Conservation (phyloP, 2,113 vertebrate genomes). For the Cebus imitator region DNA sequence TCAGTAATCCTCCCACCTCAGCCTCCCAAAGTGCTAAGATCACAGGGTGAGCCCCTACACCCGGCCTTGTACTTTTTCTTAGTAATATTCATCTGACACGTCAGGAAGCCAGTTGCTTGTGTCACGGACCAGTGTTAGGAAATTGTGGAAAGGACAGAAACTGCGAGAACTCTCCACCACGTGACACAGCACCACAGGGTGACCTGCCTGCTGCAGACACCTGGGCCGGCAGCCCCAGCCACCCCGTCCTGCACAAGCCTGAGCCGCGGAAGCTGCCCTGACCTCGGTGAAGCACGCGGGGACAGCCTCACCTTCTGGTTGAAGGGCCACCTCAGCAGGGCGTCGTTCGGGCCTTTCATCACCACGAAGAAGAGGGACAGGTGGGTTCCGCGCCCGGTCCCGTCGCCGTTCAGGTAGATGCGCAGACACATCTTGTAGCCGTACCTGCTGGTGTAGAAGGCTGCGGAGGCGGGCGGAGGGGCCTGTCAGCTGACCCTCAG, state of each 20-base stretch:
- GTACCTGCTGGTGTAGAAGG: constrained; percentile 95
- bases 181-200: no score
- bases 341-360: constrained; percentile 92
- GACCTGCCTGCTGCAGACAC: neutral
- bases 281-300: neutral
- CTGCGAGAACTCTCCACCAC: fast-evolving
- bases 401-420: constrained; percentile 93
- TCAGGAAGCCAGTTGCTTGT: neutral
- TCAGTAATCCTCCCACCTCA: no score
- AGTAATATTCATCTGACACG: neutral
- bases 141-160: fast-evolving
- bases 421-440: constrained; percentile 98
- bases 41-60: no score
- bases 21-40: no score
- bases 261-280: neutral
- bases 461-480: constrained; percentile 70
- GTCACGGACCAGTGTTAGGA: neutral
- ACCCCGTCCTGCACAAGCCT: neutral
- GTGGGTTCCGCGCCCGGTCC: constrained; percentile 92
- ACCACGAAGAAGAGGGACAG: constrained; percentile 96
- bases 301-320: constrained; percentile 91
- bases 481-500: neutral
- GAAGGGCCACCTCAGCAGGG: constrained; percentile 95
- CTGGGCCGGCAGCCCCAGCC: neutral
- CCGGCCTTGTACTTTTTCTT: no score